phyloP scores from a whole-genome alignment of 2,113 vertebrate genomes.

The Probosciger aterrimus region DNA sequence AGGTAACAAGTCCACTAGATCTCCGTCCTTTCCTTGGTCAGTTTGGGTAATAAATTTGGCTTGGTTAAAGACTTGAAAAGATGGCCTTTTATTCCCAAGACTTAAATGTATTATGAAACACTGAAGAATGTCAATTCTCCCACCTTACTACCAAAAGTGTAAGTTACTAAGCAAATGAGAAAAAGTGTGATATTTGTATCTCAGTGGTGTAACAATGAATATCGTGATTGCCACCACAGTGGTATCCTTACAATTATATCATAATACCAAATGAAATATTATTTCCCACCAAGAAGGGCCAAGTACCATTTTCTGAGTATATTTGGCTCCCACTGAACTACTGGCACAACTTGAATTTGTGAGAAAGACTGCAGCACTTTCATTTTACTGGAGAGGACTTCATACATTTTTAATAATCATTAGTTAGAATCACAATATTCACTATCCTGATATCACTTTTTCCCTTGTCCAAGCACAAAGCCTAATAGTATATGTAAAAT shows the following conservation, averaged over 20 bases:
- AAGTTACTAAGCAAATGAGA: not conserved
- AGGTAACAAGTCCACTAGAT: not conserved
- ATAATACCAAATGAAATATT: not conserved
- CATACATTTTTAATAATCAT: not conserved
- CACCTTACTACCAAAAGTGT: not conserved
- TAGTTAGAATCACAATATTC: not conserved
- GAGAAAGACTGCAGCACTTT: not conserved
- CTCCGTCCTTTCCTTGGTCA: not conserved
- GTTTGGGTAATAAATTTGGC: not conserved
- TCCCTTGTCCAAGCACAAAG: not conserved
- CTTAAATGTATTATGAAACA: not conserved
- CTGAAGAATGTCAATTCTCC: not conserved
- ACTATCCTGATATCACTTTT: not conserved
- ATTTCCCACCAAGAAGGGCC: not conserved
- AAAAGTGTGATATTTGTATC: not conserved
- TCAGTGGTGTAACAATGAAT: not conserved
- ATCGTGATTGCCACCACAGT: not conserved
- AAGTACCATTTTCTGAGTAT: not conserved
- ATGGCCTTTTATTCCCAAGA: not conserved
- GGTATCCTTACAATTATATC: not conserved
- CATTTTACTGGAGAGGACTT: not conserved
- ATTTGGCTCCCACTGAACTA: not conserved
- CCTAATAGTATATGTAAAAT: not conserved
- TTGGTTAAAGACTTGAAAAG: conserved; percentile 9
- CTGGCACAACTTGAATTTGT: not conserved